Conservation (phyloP, 2,888 invertebrate genomes). For the Nemoura dubitans region DNA sequence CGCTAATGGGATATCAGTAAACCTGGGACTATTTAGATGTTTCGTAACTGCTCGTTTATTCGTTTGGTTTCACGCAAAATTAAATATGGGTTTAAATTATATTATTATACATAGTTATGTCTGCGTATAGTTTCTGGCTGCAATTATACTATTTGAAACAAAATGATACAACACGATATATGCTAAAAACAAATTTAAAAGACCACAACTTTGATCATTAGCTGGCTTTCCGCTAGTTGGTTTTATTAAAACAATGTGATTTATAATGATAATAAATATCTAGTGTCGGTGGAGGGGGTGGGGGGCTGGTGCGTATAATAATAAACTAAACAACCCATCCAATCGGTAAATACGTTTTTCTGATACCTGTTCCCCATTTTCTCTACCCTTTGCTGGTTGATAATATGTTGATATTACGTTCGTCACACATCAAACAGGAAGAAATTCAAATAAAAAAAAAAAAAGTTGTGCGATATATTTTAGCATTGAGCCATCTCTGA, state of each 20-base stretch:
- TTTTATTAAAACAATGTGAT: not conserved
- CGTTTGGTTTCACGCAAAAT: not conserved
- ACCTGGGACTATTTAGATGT: no score
- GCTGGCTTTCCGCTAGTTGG: not conserved
- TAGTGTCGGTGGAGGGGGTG: no score
- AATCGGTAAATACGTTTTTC: not conserved
- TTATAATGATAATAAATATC: not conserved
- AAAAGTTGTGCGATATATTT: not conserved
- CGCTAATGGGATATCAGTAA: no score
- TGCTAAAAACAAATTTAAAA: not conserved
- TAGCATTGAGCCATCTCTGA: not conserved
- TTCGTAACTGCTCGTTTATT: not conserved
- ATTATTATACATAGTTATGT: not conserved
- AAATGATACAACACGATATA: not conserved
- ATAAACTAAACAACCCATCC: no score
- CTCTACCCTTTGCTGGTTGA: no score
- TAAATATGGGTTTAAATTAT: not conserved
- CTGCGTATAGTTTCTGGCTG: not conserved
- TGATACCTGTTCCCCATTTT: not conserved
- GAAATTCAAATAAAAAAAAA: not conserved
- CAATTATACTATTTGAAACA: not conserved
- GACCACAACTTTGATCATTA: not conserved
- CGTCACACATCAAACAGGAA: not conserved
- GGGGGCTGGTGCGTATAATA: no score
- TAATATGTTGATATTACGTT: no score